A percentile compares a stretch with the other conserved stretches of the same genome.
These are phyloP conservation scores for Platypus cylindrus DNA, from an alignment of 2,888 invertebrate genomes.

Conservation along the genomic window DNA sequence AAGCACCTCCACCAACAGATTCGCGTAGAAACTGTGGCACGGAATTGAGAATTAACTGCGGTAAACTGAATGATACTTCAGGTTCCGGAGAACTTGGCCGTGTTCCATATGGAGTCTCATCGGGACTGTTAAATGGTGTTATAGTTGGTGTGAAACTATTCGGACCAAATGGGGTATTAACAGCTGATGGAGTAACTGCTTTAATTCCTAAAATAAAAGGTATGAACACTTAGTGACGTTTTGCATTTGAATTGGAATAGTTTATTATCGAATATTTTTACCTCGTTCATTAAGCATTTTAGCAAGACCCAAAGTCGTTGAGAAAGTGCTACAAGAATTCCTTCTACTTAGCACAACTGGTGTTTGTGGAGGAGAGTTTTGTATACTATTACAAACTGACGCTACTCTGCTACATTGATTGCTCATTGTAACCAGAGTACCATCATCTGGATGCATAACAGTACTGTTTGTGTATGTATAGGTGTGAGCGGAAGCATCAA, in stretches of 20 bases:
- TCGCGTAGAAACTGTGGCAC: conserved; percentile 54
- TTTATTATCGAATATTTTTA: conserved; percentile 13
- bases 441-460: conserved; percentile 82
- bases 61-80: conserved; percentile 31
- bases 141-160: conserved; percentile 67
- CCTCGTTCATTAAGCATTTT: conserved; percentile 66
- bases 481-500: conserved; percentile 64
- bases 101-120: conserved; percentile 47
- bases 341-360: conserved; percentile 49
- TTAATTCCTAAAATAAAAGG: conserved; percentile 41
- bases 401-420: conserved; percentile 52
- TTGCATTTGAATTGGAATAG: neutral
- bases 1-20: conserved; percentile 43
- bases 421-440: conserved; percentile 51
- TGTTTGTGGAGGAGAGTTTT: conserved; percentile 39
- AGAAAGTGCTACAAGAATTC: conserved; percentile 68
- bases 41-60: conserved; percentile 45
- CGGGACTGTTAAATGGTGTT: conserved; percentile 79
- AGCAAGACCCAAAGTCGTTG: conserved; percentile 58
- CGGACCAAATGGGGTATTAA: conserved; percentile 49
- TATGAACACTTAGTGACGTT: neutral
- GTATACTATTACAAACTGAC: conserved; percentile 46
- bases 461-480: conserved; percentile 83
- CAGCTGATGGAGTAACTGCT: conserved; percentile 55
- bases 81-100: conserved; percentile 45